Conservation (phyloP, 1,140 invertebrate species). For the Palaemon carinicauda region DNA sequence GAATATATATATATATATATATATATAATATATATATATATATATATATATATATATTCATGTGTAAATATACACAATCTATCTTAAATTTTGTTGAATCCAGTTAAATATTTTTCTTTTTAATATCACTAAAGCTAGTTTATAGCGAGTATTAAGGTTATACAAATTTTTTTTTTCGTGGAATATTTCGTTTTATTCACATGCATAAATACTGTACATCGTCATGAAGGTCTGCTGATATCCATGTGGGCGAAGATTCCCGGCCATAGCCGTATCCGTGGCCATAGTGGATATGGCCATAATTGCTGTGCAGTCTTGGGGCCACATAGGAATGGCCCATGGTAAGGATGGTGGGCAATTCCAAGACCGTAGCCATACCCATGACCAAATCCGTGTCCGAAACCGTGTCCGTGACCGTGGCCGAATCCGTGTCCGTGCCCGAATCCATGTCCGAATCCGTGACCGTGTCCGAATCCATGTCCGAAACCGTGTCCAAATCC, state of each 20-base stretch:
- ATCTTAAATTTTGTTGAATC: too few relatives aligned
- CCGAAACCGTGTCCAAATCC: too few relatives aligned
- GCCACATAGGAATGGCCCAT: not conserved
- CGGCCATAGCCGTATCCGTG: not conserved
- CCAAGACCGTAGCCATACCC: not conserved
- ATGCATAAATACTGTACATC: too few relatives aligned
- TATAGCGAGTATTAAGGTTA: too few relatives aligned
- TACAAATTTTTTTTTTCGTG: too few relatives aligned
- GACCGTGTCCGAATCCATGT: not conserved
- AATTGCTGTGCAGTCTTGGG: not conserved
- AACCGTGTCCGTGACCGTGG: not conserved
- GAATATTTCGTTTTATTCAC: too few relatives aligned
- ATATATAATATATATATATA: not conserved
- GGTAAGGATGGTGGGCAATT: not conserved
- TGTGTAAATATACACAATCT: too few relatives aligned
- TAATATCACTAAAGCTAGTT: too few relatives aligned
- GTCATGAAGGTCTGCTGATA: too few relatives aligned
- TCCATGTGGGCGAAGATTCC: too few relatives aligned
- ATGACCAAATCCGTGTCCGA: not conserved
- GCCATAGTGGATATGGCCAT: not conserved
- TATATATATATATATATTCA: not conserved
- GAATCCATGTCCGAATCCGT: not conserved
- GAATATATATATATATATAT: not conserved
- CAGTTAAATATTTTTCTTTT: too few relatives aligned
- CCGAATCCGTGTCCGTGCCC: not conserved